Base-by-base conservation (phyloP, 2,113 vertebrate species). In the Panthera leo region DNA sequence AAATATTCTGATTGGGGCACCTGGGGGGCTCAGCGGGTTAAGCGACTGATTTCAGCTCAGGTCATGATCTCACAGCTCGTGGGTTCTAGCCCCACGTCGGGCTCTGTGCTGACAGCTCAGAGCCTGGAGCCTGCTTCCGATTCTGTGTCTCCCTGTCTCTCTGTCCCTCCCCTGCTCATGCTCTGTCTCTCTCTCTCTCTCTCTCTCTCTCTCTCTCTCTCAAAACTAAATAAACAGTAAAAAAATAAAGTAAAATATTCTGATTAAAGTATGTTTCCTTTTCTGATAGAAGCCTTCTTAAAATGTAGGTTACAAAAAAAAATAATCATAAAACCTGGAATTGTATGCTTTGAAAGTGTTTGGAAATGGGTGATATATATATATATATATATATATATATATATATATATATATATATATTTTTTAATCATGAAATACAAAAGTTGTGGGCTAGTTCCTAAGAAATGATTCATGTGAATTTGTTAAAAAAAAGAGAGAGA, bases 291-390 rank as follows among this genome's bases (percentile, higher is more conserved):
- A 95, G 21, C 55, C 15, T 68, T n/a, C 29, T 70, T 88, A 85
- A 94, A 88, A 89, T 73, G 5, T n/a, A 21, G 91, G 71, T 42
- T 89, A 39, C 86, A 19, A 91, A 94, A 91, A 94, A 96, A 89
- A 53, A 85, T 34, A 78, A 93, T 78, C 36, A 15, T 36, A 45
- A 75, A 89, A 76, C 16, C 31, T 80, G 5, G 31, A 70, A 27
- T 73, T n/a, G n/a, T 58, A 36, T 71, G 45, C 5, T 71, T 87
- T 67, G 58, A 9, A 67, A 87, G 45, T 61, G 0, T 29, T 15
- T 94, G 7, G 39, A 91, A 91, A 67, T 71, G 27, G 15, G 3
- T 86, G 34, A n/a, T 75, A 0, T 36, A 36, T 51, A 61, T 45
- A 45, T 45, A 45, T 45, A 45, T 45, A 45, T 2, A 8, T 45